Evolutionary conservation across 2,888 invertebrate genomes (phyloP).

Genomic region (Caenorhabditis sp.): DNA sequence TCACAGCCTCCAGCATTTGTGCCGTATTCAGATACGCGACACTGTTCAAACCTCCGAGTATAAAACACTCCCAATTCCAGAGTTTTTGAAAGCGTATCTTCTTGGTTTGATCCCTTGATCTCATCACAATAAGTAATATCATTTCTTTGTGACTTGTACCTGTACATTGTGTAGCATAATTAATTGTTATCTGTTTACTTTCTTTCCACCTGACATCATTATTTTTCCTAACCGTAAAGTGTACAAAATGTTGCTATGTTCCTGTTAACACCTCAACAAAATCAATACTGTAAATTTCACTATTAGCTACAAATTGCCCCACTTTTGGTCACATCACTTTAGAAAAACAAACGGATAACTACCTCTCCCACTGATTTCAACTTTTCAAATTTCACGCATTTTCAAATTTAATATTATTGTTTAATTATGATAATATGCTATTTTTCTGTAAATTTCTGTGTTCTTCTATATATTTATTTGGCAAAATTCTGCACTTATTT

Average conservation of each 20-base stretch:
- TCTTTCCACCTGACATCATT: neutral
- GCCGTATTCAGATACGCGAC: slow-evolving; percentile 72
- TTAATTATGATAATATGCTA: slow-evolving; percentile 24
- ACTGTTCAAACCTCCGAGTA: slow-evolving; percentile 66
- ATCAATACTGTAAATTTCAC: slow-evolving; percentile 25
- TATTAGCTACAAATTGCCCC: slow-evolving; percentile 39
- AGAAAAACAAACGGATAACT: slow-evolving; percentile 67
- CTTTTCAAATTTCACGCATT: neutral
- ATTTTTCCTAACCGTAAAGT: slow-evolving; percentile 27
- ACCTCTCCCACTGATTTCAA: slow-evolving; percentile 59
- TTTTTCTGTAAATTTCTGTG: neutral
- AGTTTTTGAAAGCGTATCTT: slow-evolving; percentile 69
- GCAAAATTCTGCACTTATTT: slow-evolving; percentile 28
- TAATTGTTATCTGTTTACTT: slow-evolving; percentile 54
- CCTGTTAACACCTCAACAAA: slow-evolving; percentile 21
- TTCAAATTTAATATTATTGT: slow-evolving; percentile 23
- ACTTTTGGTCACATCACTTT: slow-evolving; percentile 64
- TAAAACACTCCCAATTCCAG: slow-evolving; percentile 70
- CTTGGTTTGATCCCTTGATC: slow-evolving; percentile 71
- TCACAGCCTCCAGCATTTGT: slow-evolving; percentile 71
- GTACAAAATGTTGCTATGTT: slow-evolving; percentile 30
- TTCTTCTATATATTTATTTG: slow-evolving; percentile 52
- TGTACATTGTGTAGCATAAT: slow-evolving; percentile 60
- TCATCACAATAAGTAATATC: neutral
- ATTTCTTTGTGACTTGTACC: slow-evolving; percentile 26